phyloP scores from a whole-genome alignment of 2,797 vertebrate species.

The Margarornis squamiger region DNA sequence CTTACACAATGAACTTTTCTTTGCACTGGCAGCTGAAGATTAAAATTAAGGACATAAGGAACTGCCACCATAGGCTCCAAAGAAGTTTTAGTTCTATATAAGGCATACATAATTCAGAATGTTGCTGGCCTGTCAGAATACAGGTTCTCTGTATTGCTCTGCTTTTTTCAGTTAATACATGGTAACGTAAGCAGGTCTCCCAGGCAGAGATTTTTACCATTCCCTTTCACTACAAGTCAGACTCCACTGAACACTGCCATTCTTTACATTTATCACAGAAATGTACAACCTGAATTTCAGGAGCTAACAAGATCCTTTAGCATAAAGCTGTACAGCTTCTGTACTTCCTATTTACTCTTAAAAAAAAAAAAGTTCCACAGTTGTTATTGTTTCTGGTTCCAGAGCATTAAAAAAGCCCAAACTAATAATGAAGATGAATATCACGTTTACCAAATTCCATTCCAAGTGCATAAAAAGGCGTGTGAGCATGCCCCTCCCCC shows the following conservation, averaged over 20 bases:
- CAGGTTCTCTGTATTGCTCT: neutral
- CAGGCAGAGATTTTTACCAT: neutral
- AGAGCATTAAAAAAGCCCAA: neutral
- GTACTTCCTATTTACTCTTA: neutral
- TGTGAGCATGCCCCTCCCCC: accelerated
- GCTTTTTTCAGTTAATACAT: neutral
- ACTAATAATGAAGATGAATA: neutral
- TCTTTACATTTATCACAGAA: neutral
- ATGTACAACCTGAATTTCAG: neutral
- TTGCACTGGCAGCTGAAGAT: neutral
- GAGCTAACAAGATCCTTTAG: neutral
- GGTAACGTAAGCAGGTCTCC: neutral
- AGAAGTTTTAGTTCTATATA: neutral
- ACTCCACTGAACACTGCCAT: neutral
- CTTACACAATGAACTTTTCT: neutral
- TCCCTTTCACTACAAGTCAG: neutral
- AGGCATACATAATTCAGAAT: neutral
- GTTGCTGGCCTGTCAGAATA: neutral
- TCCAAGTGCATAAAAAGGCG: neutral
- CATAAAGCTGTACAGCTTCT: neutral
- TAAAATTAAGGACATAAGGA: neutral
- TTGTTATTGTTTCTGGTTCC: neutral
- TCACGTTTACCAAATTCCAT: neutral
- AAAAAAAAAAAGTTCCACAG: neutral
- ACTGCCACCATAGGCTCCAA: neutral